These are phyloP conservation scores for Myathropa florea DNA, from an alignment of 2,888 invertebrate genomes.

Conservation along the genomic window DNA sequence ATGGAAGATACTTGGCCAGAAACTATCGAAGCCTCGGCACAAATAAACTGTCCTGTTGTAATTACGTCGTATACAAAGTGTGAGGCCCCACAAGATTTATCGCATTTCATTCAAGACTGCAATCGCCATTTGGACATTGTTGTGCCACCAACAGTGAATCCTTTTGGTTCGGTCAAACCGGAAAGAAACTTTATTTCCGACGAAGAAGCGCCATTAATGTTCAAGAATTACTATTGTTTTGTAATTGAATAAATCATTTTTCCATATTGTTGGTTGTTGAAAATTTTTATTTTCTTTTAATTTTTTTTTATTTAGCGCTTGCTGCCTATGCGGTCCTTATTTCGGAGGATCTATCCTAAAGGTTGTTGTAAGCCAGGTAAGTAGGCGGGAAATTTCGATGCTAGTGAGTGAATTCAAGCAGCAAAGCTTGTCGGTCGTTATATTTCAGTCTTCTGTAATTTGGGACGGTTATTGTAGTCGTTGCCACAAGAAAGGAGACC, in stretches of 20 bases:
- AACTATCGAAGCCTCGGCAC: conserved; percentile 83
- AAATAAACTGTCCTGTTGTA: conserved; percentile 83
- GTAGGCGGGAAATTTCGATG: no score
- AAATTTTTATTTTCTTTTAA: neutral
- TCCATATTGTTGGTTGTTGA: neutral
- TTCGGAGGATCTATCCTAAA: no score
- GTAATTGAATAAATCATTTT: conserved; percentile 80
- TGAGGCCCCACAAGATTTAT: conserved; percentile 85
- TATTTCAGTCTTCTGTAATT: no score
- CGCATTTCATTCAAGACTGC: conserved; percentile 82
- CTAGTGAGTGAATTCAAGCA: no score
- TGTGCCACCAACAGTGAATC: conserved; percentile 83
- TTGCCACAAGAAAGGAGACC: no score
- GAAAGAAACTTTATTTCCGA: conserved; percentile 89
- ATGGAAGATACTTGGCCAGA: conserved; percentile 86
- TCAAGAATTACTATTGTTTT: conserved; percentile 86
- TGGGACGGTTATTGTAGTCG: no score
- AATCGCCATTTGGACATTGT: conserved; percentile 82
- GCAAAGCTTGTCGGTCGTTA: no score
- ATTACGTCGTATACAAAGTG: conserved; percentile 86
- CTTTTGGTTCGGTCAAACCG: conserved; percentile 86
- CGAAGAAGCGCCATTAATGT: conserved; percentile 86
- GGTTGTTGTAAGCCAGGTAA: no score
- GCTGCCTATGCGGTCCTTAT: no score
- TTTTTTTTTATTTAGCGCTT: neutral